Evolutionary conservation across 37 sponge, comb jelly and placozoan genomes (phyloP).

Genomic region (Mnemiopsis leidyi): DNA sequence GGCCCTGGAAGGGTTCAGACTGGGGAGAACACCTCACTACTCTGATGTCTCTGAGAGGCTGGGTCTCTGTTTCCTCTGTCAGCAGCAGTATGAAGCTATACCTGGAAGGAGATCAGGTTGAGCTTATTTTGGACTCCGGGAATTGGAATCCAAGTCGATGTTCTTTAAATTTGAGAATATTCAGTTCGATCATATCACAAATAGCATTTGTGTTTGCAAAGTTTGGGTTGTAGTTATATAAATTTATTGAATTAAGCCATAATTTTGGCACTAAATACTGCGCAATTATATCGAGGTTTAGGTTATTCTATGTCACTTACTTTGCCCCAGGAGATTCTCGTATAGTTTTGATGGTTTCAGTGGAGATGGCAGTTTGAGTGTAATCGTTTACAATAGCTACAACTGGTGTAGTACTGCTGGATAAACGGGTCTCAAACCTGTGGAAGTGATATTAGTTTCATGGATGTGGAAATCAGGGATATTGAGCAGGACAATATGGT

Average conservation of each 20-base stretch:
- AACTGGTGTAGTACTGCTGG: conserved; percentile 13
- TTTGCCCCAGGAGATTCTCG: not conserved
- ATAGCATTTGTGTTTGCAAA: too few species aligned
- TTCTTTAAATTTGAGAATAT: too few species aligned
- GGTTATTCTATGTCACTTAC: not conserved
- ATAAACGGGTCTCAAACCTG: not conserved
- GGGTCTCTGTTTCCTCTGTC: not conserved
- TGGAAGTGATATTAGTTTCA: not conserved
- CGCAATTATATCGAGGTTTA: too few species aligned
- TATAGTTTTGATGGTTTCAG: not conserved
- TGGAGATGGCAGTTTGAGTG: not conserved
- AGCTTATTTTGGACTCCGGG: too few species aligned
- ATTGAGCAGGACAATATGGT: too few species aligned
- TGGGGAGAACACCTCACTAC: not conserved
- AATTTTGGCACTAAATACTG: too few species aligned
- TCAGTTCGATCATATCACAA: too few species aligned
- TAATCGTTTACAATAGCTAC: not conserved
- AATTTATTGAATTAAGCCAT: too few species aligned
- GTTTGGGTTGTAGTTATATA: too few species aligned
- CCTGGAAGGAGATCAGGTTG: not conserved
- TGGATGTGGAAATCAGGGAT: too few species aligned
- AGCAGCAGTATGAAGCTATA: not conserved
- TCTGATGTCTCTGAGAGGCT: not conserved
- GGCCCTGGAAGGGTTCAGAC: not conserved
- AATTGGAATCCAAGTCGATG: not conserved